A percentile compares a stretch with the other conserved stretches of the same genome.
These are phyloP conservation scores for Barnardius zonarius DNA, from an alignment of 2,113 vertebrate species.

Conservation along the genomic window DNA sequence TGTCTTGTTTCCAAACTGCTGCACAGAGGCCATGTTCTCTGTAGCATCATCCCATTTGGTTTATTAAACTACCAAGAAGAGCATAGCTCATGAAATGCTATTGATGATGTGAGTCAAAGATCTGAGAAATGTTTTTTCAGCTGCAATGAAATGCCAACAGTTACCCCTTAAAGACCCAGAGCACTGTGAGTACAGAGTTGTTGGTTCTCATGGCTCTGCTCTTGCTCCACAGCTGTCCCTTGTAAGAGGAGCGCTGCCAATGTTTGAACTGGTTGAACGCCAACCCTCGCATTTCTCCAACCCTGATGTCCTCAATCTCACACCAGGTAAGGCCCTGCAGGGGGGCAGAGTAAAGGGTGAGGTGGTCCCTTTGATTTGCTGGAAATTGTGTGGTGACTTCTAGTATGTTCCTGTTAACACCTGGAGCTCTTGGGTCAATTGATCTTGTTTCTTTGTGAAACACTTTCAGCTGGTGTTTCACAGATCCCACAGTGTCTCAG, in stretches of 20 bases:
- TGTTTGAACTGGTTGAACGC: slow-evolving; percentile 95
- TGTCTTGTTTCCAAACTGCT: background rate
- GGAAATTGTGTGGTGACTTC: background rate
- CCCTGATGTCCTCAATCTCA: slow-evolving; percentile 89
- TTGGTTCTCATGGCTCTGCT: background rate
- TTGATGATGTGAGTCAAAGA: background rate
- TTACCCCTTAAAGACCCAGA: background rate
- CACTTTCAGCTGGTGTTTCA: background rate
- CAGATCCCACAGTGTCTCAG: background rate
- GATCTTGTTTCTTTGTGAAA: background rate
- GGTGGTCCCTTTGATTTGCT: background rate
- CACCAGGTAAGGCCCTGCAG: slow-evolving; percentile 80
- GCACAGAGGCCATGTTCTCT: background rate
- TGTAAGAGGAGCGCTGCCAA: slow-evolving; percentile 87
- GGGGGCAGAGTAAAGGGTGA: background rate
- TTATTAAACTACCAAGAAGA: background rate
- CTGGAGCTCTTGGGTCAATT: background rate
- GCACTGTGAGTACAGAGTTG: background rate
- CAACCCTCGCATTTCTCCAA: slow-evolving; percentile 91
- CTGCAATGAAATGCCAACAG: background rate
- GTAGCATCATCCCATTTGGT: background rate
- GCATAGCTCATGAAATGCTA: background rate
- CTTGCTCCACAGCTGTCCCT: slow-evolving; percentile 80
- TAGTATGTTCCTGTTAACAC: background rate
- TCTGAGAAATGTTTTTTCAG: background rate